Evolutionary conservation across 1,140 invertebrate species (phyloP).

Genomic region (Oryctes rhinoceros): DNA sequence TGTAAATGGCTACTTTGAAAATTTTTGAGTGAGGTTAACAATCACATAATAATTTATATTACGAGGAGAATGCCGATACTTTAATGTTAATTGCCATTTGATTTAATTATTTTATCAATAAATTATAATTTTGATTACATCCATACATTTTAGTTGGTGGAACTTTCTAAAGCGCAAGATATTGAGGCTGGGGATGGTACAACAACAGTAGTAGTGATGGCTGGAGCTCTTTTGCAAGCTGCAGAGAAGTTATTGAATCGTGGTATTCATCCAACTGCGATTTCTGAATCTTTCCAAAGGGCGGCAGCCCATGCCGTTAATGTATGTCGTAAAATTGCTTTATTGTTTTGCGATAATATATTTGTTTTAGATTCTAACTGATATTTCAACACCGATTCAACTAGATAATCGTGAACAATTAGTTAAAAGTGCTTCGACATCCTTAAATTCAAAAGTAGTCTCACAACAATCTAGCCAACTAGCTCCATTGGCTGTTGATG

Average conservation of each 20-base stretch:
- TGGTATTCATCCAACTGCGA: constrained; percentile 97
- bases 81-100: neutral
- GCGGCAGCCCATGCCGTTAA: constrained; percentile 87
- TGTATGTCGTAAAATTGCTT: constrained; percentile 55
- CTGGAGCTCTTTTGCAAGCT: constrained; percentile 94
- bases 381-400: constrained; percentile 88
- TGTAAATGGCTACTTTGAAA: too few species aligned
- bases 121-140: constrained; percentile 29
- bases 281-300: constrained; percentile 96
- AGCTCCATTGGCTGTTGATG: constrained; percentile 96
- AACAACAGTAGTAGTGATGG: constrained; percentile 96
- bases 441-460: constrained; percentile 98
- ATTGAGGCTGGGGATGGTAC: constrained; percentile 99
- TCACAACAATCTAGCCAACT: constrained; percentile 96
- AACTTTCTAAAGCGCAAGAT: constrained; percentile 98
- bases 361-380: constrained; percentile 73
- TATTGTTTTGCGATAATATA: too few species aligned
- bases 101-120: neutral
- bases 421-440: constrained; percentile 94
- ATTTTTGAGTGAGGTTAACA: too few species aligned
- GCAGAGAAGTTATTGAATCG: constrained; percentile 91
- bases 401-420: constrained; percentile 88
- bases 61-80: too few species aligned
- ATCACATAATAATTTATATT: too few species aligned
- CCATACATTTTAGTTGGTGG: constrained; percentile 79